phyloP scores from a whole-genome alignment of 2,888 invertebrate genomes.

The Chrysolina haemoptera region DNA sequence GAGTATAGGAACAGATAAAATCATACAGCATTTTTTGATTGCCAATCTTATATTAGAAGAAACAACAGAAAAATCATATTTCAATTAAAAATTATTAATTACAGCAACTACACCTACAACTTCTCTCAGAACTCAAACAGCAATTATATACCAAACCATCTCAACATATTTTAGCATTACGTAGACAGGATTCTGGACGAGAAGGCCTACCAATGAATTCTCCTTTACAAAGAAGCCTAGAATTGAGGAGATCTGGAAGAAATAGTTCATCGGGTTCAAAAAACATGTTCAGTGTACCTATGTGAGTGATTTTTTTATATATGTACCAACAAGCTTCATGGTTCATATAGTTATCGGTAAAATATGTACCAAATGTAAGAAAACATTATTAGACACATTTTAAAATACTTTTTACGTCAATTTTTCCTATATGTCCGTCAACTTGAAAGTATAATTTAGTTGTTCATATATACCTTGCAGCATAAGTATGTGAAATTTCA shows the following conservation, averaged over 20 bases:
- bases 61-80: background rate
- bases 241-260: conserved; percentile 73
- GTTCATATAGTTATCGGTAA: too few relatives aligned
- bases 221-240: conserved; percentile 75
- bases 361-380: too few relatives aligned
- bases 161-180: conserved; percentile 69
- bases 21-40: too few relatives aligned
- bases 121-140: conserved; percentile 80
- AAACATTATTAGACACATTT: too few relatives aligned
- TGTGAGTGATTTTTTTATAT: conserved; percentile 17
- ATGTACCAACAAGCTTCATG: too few relatives aligned
- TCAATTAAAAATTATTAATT: conserved; percentile 34
- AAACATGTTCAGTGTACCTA: conserved; percentile 70
- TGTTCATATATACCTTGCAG: too few relatives aligned
- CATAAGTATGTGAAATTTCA: too few relatives aligned
- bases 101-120: conserved; percentile 77
- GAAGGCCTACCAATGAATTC: conserved; percentile 69
- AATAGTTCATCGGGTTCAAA: conserved; percentile 73
- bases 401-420: too few relatives aligned
- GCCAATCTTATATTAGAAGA: too few relatives aligned
- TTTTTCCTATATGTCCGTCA: too few relatives aligned
- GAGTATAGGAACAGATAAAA: too few relatives aligned
- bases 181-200: conserved; percentile 76
- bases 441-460: too few relatives aligned
- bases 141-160: conserved; percentile 77